Conservation (phyloP, 35 echinoderm and acorn worm genomes). For the Apostichopus japonicus region DNA sequence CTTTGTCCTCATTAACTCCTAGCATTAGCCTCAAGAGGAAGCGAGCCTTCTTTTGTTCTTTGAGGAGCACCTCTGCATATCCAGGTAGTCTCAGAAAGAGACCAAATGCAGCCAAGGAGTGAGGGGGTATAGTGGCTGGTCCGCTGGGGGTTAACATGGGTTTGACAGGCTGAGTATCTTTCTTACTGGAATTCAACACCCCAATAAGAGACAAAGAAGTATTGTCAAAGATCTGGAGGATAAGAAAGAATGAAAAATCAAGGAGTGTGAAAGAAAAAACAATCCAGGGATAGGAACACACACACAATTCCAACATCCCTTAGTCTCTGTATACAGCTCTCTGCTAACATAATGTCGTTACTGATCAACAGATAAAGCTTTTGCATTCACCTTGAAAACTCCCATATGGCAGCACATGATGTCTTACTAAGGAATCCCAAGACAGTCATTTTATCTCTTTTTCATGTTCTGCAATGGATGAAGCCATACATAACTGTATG, state of each 20-base stretch:
- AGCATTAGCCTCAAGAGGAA: constrained; percentile 84
- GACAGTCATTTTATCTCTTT: too few species aligned
- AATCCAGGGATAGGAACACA: too few species aligned
- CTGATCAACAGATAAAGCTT: too few species aligned
- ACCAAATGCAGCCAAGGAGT: constrained; percentile 98
- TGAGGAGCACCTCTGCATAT: constrained; percentile 90
- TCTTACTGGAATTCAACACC: background rate
- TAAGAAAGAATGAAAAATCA: background rate
- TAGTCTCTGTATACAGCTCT: too few species aligned
- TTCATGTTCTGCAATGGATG: too few species aligned
- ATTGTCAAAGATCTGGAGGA: constrained; percentile 23
- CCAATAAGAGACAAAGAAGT: background rate
- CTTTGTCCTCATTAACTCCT: constrained; percentile 95
- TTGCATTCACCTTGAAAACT: too few species aligned
- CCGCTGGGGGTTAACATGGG: constrained; percentile 39
- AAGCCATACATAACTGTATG: too few species aligned
- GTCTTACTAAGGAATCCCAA: too few species aligned
- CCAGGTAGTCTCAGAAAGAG: constrained; percentile 90
- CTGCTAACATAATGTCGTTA: too few species aligned
- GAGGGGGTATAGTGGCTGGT: constrained; percentile 83
- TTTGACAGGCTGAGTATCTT: constrained; percentile 2
- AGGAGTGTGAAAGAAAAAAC: too few species aligned
- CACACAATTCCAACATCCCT: too few species aligned
- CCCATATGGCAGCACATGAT: too few species aligned
- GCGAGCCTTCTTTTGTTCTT: constrained; percentile 96